Base-by-base conservation (phyloP, 1,140 invertebrate species). In the Heliothis subflexa region DNA sequence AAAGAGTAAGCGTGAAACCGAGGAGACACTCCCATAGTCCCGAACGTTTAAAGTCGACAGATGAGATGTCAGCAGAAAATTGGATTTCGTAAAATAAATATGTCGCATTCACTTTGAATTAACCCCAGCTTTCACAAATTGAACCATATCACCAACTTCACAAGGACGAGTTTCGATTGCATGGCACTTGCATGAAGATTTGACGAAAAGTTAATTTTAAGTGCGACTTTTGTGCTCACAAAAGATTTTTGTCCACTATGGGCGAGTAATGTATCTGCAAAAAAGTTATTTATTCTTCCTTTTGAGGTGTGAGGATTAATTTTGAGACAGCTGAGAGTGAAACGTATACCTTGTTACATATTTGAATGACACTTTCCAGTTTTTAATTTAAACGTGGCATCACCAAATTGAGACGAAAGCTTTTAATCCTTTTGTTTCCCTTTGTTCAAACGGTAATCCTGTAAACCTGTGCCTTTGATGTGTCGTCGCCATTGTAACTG, bases 11-110 rank as follows among this genome's bases (percentile, higher is more conserved):
- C 89, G 88, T 93, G 89, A 91, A 92, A 92, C 88, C 84, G 83
- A 88, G 88, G 82, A 89, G 92, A 94, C 93, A 90, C 86, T 84
- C 82, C 85, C 85, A 91, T 88, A 90, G 89, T 87, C 85, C 86
- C 86, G 84, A 88, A 85, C 89, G 88, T 84, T 92, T 93, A 94
- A 94, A 93, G 93, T 89, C 91, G 92, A 94, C 93, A 94, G 90
- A 92, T 93, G 91, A 93, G 88, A 93, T 91, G 93, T 93, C 93
- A 92, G 91, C 91, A 94, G 92, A 93, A 94, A 94, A 94, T 94
- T 93, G 93, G 93, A 93, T 94, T 93, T 93, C 85, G 90, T 91
- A 93, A 93, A 93, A 93, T 94, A 94, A 94, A 94, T 92, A 94
- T 93, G 91, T 93, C 90, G 85, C 85, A 86, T 91, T 86, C 85